Percentiles rank a stretch among this genome's conserved stretches.
phyloP scores from a whole-genome alignment of 1,140 invertebrate species.

The Zaprionus camerounensis region DNA sequence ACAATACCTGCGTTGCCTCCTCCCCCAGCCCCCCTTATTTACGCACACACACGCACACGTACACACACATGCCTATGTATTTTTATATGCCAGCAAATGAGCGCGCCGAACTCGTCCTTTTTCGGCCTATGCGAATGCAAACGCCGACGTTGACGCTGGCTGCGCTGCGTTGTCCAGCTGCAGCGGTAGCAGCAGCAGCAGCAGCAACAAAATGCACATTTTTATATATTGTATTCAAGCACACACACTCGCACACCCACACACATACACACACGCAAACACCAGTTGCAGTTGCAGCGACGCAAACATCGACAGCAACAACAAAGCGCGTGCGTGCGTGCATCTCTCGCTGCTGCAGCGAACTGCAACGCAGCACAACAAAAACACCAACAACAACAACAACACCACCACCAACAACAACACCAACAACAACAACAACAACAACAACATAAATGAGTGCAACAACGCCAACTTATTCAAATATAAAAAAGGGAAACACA shows the following conservation, averaged over 20 bases:
- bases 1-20: slow-evolving; percentile 52
- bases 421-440: slow-evolving; percentile 9
- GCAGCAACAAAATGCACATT: slow-evolving; percentile 29
- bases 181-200: slow-evolving; percentile 10
- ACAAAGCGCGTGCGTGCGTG: slow-evolving; percentile 50
- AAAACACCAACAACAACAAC: too few species aligned
- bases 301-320: slow-evolving; percentile 17
- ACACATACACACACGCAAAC: slow-evolving; percentile 56
- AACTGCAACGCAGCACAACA: slow-evolving; percentile 20
- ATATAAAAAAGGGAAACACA: slow-evolving; percentile 46
- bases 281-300: slow-evolving; percentile 68
- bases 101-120: slow-evolving; percentile 74
- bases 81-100: slow-evolving; percentile 65
- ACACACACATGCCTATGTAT: slow-evolving; percentile 11
- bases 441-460: neutral
- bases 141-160: slow-evolving; percentile 19
- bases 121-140: slow-evolving; percentile 65
- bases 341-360: slow-evolving; percentile 12
- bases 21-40: neutral
- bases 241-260: slow-evolving; percentile 11
- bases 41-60: slow-evolving; percentile 18
- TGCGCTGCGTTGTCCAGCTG: slow-evolving; percentile 4
- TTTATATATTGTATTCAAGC: slow-evolving; percentile 24
- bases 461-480: slow-evolving; percentile 45
- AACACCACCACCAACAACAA: too few species aligned